Percentiles rank a stretch among this genome's conserved stretches.
phyloP scores from a whole-genome alignment of 92 coral and sea anemone genomes.

The Scolanthus callimorphus region DNA sequence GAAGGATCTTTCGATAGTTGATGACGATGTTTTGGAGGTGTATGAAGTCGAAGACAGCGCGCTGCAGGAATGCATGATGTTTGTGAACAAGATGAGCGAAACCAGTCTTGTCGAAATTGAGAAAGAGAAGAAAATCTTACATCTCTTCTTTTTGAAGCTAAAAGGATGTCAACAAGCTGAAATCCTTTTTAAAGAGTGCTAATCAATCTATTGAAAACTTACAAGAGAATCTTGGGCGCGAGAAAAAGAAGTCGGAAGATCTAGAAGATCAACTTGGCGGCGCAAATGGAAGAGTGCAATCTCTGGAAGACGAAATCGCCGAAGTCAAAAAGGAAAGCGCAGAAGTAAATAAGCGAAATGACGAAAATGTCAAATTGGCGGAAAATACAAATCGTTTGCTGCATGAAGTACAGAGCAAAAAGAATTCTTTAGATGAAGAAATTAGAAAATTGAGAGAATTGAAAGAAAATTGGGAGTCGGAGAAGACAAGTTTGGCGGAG shows the following conservation, averaged over 20 bases:
- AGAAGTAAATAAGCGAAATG: slow-evolving; percentile 27
- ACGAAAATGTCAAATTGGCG: slow-evolving; percentile 33
- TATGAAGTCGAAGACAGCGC: slow-evolving; percentile 86
- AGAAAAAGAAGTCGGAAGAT: slow-evolving; percentile 44
- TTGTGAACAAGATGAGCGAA: slow-evolving; percentile 94
- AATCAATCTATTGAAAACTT: slow-evolving; percentile 65
- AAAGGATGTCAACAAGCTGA: slow-evolving; percentile 77
- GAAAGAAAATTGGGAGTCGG: slow-evolving; percentile 30
- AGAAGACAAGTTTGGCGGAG: slow-evolving; percentile 39
- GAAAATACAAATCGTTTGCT: slow-evolving; percentile 36
- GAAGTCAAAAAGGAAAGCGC: slow-evolving; percentile 28
- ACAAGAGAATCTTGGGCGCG: slow-evolving; percentile 30
- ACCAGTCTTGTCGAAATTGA: slow-evolving; percentile 86
- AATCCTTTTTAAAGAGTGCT: slow-evolving; percentile 63
- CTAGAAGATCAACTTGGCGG: slow-evolving; percentile 50
- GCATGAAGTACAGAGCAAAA: slow-evolving; percentile 36
- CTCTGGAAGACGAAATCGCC: slow-evolving; percentile 47
- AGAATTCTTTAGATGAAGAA: slow-evolving; percentile 43
- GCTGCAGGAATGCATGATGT: slow-evolving; percentile 94
- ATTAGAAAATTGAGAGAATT: slow-evolving; percentile 28
- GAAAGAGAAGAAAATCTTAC: slow-evolving; percentile 72
- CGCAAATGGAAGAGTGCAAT: slow-evolving; percentile 37
- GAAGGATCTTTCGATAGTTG: slow-evolving; percentile 87
- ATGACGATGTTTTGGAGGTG: slow-evolving; percentile 86
- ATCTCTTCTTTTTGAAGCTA: slow-evolving; percentile 77